Evolutionary conservation across 2,888 invertebrate species (phyloP).

Genomic region (Perithous albicinctus): DNA sequence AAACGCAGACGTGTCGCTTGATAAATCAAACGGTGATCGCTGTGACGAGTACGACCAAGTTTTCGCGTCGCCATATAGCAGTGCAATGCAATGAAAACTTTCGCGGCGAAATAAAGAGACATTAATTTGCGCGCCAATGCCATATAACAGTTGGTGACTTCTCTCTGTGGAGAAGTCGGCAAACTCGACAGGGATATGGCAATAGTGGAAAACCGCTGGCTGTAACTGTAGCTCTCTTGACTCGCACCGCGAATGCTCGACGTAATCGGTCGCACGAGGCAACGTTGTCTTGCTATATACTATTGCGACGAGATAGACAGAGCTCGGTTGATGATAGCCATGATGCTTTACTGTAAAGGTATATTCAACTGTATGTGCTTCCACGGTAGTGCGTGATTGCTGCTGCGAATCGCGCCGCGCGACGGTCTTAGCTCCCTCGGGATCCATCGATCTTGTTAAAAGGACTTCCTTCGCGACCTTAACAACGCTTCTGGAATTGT

Average conservation of each 20-base stretch:
- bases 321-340: conserved; percentile 11
- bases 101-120: conserved; percentile 77
- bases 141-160: conserved; percentile 65
- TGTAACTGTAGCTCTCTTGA: conserved; percentile 39
- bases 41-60: conserved; percentile 43
- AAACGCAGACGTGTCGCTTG: conserved; percentile 54
- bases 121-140: conserved; percentile 76
- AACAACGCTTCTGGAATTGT: background rate
- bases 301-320: conserved; percentile 40
- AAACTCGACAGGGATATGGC: conserved; percentile 72
- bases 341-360: conserved; percentile 16
- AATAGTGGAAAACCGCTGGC: conserved; percentile 72
- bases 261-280: conserved; percentile 58
- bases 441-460: conserved; percentile 63
- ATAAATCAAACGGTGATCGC: conserved; percentile 64
- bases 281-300: conserved; percentile 61
- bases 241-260: conserved; percentile 63
- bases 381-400: conserved; percentile 45
- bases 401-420: conserved; percentile 51
- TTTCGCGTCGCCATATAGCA: conserved; percentile 37
- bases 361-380: conserved; percentile 4
- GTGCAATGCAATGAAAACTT: conserved; percentile 59
- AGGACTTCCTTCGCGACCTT: conserved; percentile 39
- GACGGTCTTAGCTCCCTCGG: conserved; percentile 51
- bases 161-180: conserved; percentile 77